Conservation (phyloP, 2,888 invertebrate species). For the Cyaniris semiargus region DNA sequence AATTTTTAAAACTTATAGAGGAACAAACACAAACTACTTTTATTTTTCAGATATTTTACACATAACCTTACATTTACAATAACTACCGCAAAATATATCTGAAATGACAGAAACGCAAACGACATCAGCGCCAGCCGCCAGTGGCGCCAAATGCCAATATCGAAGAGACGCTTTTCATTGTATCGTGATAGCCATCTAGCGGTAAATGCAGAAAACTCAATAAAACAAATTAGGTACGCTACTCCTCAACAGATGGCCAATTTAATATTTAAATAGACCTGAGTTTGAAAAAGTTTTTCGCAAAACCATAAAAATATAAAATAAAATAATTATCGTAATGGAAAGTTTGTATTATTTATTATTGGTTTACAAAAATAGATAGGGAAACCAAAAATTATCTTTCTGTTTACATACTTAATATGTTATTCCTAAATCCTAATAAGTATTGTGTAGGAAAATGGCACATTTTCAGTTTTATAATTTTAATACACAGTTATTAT, state of each 20-base stretch:
- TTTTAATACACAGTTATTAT: too few species aligned
- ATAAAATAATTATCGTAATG: too few species aligned
- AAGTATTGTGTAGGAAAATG: too few species aligned
- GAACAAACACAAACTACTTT: conserved; percentile 43
- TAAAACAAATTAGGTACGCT: not conserved
- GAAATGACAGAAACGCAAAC: conserved; percentile 31
- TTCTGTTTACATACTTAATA: too few species aligned
- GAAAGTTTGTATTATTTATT: too few species aligned
- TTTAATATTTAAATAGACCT: too few species aligned
- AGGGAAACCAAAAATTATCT: too few species aligned
- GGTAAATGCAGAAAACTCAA: conserved; percentile 35
- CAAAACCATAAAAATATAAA: too few species aligned
- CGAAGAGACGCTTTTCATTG: conserved; percentile 33
- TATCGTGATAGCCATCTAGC: conserved; percentile 24
- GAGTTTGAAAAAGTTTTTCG: too few species aligned
- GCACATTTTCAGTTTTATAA: too few species aligned
- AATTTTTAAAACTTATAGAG: conserved; percentile 36
- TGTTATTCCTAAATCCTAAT: too few species aligned
- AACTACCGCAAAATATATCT: conserved; percentile 32
- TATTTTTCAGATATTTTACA: conserved; percentile 43
- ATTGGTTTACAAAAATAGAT: too few species aligned
- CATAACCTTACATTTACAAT: conserved; percentile 59
- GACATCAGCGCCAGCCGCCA: conserved; percentile 39
- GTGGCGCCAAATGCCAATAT: not conserved
- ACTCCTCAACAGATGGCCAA: not conserved